A percentile compares a stretch with the other conserved stretches of the same genome.
phyloP scores from a whole-genome alignment of 2,113 vertebrate genomes.

The Nothoprocta perdicaria region DNA sequence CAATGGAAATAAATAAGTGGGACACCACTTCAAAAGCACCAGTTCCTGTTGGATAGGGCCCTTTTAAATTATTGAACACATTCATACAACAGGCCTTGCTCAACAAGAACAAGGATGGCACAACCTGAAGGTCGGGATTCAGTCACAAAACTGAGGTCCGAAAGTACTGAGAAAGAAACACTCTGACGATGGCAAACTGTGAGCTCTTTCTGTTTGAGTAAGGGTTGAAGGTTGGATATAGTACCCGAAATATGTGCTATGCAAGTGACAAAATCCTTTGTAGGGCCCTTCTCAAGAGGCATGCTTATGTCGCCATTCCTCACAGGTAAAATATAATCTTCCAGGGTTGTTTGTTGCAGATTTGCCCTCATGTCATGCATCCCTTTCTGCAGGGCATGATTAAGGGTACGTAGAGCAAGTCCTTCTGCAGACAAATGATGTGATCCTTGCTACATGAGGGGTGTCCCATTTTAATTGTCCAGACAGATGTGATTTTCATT shows the following conservation, averaged over 20 bases:
- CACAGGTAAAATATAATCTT: not conserved
- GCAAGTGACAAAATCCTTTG: not conserved
- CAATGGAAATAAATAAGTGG: constrained; percentile 1
- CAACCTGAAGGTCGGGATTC: not conserved
- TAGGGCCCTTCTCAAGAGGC: not conserved
- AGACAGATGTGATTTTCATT: constrained; percentile 53
- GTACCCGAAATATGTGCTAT: not conserved
- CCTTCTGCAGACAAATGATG: constrained; percentile 56
- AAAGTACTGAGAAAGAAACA: not conserved
- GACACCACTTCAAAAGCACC: not conserved
- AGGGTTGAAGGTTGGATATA: not conserved
- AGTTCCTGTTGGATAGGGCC: not conserved
- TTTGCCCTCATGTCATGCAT: not conserved
- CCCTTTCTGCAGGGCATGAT: constrained; percentile 18
- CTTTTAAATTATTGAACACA: not conserved
- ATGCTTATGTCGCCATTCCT: not conserved
- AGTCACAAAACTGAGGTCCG: not conserved
- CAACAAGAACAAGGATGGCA: not conserved
- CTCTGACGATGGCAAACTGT: not conserved
- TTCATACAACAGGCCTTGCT: not conserved
- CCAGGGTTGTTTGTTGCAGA: constrained; percentile 47
- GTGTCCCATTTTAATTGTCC: constrained; percentile 49
- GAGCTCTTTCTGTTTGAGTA: not conserved
- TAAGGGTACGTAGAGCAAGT: constrained; percentile 1
- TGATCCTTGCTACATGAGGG: constrained; percentile 58